Evolutionary conservation across 2,888 invertebrate genomes (phyloP).

Genomic region (Drosophila mimetica): DNA sequence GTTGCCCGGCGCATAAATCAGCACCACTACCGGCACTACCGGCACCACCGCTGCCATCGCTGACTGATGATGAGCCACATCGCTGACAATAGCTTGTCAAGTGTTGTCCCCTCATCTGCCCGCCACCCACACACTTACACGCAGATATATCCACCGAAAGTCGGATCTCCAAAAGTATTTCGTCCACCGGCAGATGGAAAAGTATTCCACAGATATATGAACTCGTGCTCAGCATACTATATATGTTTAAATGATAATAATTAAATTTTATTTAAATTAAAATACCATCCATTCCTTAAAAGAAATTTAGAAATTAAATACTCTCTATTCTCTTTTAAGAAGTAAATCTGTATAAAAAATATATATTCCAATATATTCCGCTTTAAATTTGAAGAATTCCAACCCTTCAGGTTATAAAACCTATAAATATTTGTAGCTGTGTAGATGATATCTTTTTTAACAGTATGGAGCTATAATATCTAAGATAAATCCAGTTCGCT

Average conservation of each 20-base stretch:
- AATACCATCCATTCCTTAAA: not conserved
- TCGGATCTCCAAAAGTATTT: conserved; percentile 18
- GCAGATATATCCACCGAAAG: conserved; percentile 42
- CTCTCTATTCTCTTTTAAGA: too few relatives aligned
- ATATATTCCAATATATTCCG: too few relatives aligned
- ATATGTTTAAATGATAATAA: not conserved
- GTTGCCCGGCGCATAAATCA: conserved; percentile 61
- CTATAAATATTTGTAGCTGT: too few relatives aligned
- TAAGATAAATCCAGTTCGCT: too few relatives aligned
- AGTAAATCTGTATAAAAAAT: too few relatives aligned
- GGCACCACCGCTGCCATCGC: not conserved
- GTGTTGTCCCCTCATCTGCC: conserved; percentile 49
- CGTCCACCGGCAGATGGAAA: not conserved
- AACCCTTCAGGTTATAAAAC: too few relatives aligned
- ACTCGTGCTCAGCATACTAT: not conserved
- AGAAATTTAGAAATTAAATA: not conserved
- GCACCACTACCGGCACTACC: conserved; percentile 24
- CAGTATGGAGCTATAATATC: too few relatives aligned
- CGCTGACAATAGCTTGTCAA: conserved; percentile 72
- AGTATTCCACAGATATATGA: not conserved
- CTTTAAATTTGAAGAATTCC: too few relatives aligned
- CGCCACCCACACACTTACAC: conserved; percentile 59
- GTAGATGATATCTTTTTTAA: too few relatives aligned
- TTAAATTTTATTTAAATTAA: not conserved
- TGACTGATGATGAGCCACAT: conserved; percentile 45